Evolutionary conservation across 2,797 vertebrate species (phyloP), one percentile per base, ranked within the genome.

Genomic region (Tokudaia tokunoshimensis): DNA sequence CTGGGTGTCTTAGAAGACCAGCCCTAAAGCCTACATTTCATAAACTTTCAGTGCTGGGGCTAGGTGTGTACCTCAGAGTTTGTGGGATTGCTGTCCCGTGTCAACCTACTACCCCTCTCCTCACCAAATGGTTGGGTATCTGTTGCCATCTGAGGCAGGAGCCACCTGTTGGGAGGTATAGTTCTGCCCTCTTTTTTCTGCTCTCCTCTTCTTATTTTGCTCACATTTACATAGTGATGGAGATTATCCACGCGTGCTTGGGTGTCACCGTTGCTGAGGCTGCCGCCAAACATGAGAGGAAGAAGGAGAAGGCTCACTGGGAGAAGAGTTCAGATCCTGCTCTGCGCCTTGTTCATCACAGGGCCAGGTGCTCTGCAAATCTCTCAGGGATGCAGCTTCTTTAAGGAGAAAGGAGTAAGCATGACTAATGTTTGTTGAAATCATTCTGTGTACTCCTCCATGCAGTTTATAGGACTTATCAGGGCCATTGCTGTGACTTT

Each of bases 41-140:
- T 37, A 50, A 26, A 26, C 22, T 3, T 14, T 65, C 2, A 0
- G 2, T 3, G 4, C 34, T 1, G 11, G 52, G 52, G 8, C 24
- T 19, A 0, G 24, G 34, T 10, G 52, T 1, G 37, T 41, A 29
- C 20, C 26, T 17, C 29, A 7, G 61, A 8, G 29, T 63, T 13
- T 14, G 12, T 1, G 7, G 7, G 24, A 26, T 6, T 10, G 0
- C 41, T 11, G 0, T 44, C 67, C 17, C 3, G 0, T 0, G 5
- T 9, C 67, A 31, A 20, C 37, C 17, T 29, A 19, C 9, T 0
- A 0, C 5, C 22, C 0, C 10, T 1, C 1, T 3, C n/a, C 14
- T 55, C 63, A 11, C 31, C 50, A 20, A 6, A 6, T 7, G 70
- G 52, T 41, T 24, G 6, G 47, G 0, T 0, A 29, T 6, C 15